Base-by-base conservation (phyloP, 2,888 invertebrate species). In the Acheta domesticus region DNA sequence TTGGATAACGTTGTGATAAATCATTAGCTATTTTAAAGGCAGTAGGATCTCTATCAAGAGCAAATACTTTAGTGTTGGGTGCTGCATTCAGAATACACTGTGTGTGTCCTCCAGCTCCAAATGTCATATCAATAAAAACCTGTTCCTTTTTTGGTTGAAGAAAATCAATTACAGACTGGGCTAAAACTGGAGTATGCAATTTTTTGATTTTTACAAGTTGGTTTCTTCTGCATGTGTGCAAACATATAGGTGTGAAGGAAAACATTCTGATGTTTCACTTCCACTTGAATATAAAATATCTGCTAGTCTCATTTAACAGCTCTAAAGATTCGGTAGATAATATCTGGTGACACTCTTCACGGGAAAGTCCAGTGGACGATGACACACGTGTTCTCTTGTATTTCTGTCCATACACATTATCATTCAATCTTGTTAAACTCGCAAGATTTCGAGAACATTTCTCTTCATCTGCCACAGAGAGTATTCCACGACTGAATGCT, bases 41-140 rank as follows among this genome's bases (percentile, higher is more conserved):
- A 19, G 90, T 84, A 0, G 96, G 96, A 87, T 98, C 98, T 86
- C 98, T 90, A 86, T 98, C 98, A 83, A 98, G 87, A 0, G 94
- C 94, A 84, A 93, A 91, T 2, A 98, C 88, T 85, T 89, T 93
- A 21, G 93, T 89, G 83, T 89, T 87, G 73, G 92, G 88, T 16
- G 91, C 89, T 49, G 89, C 85, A 84, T 94, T 89, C 77, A 98
- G 88, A 83, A 98, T 89, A 85, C 90, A 89, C 83, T 88, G 89
- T 14, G 95, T 92, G 85, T 98, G 98, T 0, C 98, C 98, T 12
- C 98, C 98, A 36, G 94, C 94, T 49, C 98, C 98, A 88, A 98
- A 98, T 19, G 98, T 98, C 96, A 97, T 96, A 85, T 98, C 98
- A 82, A 98, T 88, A 83, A 94, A 92, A 11, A 89, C 87, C 86